Conservation (phyloP, 2,113 vertebrate genomes). For the Pelobates fuscus region DNA sequence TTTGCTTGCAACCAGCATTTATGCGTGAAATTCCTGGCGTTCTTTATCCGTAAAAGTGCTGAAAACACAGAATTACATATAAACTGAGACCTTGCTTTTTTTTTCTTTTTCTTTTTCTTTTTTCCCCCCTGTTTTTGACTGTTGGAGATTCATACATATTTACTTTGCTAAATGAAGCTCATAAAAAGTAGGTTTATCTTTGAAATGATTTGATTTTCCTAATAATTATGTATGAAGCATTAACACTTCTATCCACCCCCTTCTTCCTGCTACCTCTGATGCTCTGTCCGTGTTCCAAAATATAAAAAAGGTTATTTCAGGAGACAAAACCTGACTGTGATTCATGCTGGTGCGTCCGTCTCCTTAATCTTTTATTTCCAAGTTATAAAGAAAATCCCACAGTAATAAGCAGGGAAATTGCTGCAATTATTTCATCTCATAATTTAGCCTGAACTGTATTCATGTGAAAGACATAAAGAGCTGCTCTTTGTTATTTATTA, state of each 20-base stretch:
- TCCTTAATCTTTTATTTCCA: constrained; percentile 53
- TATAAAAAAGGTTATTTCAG: constrained; percentile 58
- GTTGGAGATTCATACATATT: constrained; percentile 29
- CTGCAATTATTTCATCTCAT: constrained; percentile 59
- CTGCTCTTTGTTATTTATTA: no score
- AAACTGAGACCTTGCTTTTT: no score
- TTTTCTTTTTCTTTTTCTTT: no score
- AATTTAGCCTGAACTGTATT: neutral
- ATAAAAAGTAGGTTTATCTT: constrained; percentile 52
- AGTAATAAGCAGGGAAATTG: constrained; percentile 65
- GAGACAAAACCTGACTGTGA: constrained; percentile 61
- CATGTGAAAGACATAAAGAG: neutral
- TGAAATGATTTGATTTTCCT: constrained; percentile 55
- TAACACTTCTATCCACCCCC: constrained; percentile 55
- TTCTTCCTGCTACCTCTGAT: constrained; percentile 40
- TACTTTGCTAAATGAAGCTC: constrained; percentile 7
- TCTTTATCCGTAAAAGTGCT: no score
- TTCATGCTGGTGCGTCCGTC: constrained; percentile 60
- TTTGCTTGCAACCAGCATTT: no score
- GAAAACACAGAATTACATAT: no score
- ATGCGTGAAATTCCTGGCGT: no score
- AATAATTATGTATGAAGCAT: constrained; percentile 65
- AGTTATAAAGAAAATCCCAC: constrained; percentile 59
- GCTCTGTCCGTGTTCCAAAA: constrained; percentile 56
- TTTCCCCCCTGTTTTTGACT: no score